Evolutionary conservation across 2,888 invertebrate species (phyloP).

Genomic region (Leptura quadrifasciata): DNA sequence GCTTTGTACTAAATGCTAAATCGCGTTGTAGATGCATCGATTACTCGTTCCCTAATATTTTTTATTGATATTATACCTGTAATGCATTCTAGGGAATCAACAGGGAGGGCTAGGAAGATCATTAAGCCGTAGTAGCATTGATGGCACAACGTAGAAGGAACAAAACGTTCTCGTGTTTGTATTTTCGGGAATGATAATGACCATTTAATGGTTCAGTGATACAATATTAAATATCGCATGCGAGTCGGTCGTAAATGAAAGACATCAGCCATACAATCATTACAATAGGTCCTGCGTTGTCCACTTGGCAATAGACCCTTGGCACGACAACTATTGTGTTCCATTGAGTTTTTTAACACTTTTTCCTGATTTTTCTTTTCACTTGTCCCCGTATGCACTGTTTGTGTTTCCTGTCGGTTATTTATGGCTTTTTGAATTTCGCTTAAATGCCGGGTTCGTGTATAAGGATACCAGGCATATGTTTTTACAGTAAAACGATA

Average conservation of each 20-base stretch:
- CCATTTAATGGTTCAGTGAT: constrained; percentile 62
- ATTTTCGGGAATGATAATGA: constrained; percentile 58
- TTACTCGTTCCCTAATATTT: constrained; percentile 5
- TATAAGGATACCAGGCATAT: background rate
- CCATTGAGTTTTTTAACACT: constrained; percentile 27
- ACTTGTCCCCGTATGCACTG: background rate
- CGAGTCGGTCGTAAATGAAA: constrained; percentile 53
- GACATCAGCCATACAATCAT: constrained; percentile 56
- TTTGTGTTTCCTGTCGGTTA: constrained; percentile 26
- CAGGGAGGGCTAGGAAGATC: background rate
- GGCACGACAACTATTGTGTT: constrained; percentile 51
- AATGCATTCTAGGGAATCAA: background rate
- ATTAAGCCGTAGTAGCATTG: constrained; percentile 20
- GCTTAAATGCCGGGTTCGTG: background rate
- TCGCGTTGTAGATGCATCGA: background rate
- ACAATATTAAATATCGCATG: constrained; percentile 64
- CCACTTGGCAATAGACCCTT: constrained; percentile 54
- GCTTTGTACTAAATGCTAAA: background rate
- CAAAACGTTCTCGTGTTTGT: constrained; percentile 46
- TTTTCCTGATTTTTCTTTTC: constrained; percentile 13
- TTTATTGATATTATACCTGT: constrained; percentile 17
- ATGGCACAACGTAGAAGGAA: constrained; percentile 21
- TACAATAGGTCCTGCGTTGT: constrained; percentile 55
- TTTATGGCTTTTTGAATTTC: constrained; percentile 14
- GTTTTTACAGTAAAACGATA: background rate